Percentiles rank a stretch among this genome's conserved stretches.
phyloP scores from a whole-genome alignment of 64 coral and sea anemone genomes.

The Pocillopora damicornis region DNA sequence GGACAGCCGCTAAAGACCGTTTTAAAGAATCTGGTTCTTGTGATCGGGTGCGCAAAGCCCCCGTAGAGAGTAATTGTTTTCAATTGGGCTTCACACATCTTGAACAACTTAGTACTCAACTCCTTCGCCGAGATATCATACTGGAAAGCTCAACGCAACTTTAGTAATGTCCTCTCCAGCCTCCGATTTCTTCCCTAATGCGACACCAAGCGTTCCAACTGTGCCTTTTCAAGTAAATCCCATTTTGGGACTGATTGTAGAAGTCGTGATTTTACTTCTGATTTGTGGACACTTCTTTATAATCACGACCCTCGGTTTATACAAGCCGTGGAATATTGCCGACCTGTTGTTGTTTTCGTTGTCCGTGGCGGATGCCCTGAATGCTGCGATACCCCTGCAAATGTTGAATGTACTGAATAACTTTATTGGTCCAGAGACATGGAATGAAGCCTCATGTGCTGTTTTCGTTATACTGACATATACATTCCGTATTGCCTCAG shows the following conservation, averaged over 20 bases:
- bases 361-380: conserved; percentile 73
- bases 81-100: not conserved
- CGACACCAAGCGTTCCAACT: not conserved
- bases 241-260: conserved; percentile 63
- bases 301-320: conserved; percentile 61
- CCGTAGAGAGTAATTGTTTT: conserved; percentile 6
- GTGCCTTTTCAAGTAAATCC: not conserved
- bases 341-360: conserved; percentile 79
- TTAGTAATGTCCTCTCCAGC: not conserved
- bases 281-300: conserved; percentile 75
- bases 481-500: conserved; percentile 82
- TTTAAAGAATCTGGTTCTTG: not conserved
- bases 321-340: conserved; percentile 82
- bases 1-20: not conserved
- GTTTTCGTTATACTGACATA: conserved; percentile 73
- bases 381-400: conserved; percentile 68
- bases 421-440: conserved; percentile 70
- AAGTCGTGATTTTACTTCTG: conserved; percentile 53
- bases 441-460: conserved; percentile 58
- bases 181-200: not conserved
- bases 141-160: not conserved
- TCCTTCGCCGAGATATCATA: not conserved
- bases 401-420: conserved; percentile 80
- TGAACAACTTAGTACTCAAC: not conserved
- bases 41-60: not conserved